Conservation (phyloP, 2,888 invertebrate genomes). For the Dermolepida albohirtum region DNA sequence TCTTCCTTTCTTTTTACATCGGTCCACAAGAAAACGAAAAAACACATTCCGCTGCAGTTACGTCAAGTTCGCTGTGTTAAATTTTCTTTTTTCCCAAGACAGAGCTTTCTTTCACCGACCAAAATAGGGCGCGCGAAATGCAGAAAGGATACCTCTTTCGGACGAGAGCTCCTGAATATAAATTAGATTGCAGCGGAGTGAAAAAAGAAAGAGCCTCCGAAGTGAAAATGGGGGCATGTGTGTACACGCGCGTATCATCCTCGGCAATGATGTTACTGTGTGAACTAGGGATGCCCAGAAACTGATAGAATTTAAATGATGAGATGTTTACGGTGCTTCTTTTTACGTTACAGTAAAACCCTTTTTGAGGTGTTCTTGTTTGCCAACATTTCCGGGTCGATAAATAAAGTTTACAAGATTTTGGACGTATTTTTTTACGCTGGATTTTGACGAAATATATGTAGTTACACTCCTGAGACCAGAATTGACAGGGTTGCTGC, state of each 20-base stretch:
- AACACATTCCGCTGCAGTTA: no score
- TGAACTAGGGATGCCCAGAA: conserved; percentile 11
- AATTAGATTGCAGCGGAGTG: conserved; percentile 15
- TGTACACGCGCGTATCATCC: neutral
- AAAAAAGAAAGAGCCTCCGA: conserved; percentile 7
- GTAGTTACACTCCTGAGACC: no score
- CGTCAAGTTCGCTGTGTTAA: conserved; percentile 6
- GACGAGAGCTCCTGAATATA: conserved; percentile 15
- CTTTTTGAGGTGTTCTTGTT: no score
- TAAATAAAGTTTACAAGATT: no score
- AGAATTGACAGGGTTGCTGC: no score
- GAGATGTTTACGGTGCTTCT: conserved; percentile 10
- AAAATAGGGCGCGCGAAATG: neutral
- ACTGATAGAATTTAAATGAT: conserved; percentile 19
- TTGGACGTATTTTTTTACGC: no score
- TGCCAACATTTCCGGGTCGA: no score
- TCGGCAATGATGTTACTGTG: neutral
- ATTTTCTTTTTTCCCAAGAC: neutral
- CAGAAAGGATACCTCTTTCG: conserved; percentile 9
- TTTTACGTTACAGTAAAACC: conserved; percentile 1
- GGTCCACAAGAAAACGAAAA: no score
- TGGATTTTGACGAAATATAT: no score
- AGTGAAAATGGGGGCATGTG: neutral
- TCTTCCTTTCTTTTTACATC: no score
- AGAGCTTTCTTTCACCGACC: neutral